Evolutionary conservation across 2,113 vertebrate species (phyloP), one percentile per base, ranked within the genome.

Genomic region (Grammomys dolichurus): DNA sequence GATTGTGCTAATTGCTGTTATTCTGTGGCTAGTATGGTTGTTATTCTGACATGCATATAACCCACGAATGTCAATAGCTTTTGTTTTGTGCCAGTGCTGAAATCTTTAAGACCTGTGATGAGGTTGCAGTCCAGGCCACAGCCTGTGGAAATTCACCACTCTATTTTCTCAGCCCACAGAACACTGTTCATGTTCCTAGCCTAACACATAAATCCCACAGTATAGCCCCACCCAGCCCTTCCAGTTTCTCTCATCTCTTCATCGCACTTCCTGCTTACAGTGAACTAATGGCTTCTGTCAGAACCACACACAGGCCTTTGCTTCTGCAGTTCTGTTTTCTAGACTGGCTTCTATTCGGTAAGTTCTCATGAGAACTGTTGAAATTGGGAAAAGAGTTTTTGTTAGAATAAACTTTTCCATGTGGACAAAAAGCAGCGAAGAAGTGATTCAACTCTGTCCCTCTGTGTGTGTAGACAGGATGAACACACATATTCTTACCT

Each of bases 41-140:
- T 87, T 48, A 95, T 91, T 93, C 81, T 87, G 19, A 40, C 60
- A 36, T 54, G 67, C 46, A 33, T 33, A 40, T 70, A 56, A 94
- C 58, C 24, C 20, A 28, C 84, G 36, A 77, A 89, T 87, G 9
- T 20, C 80, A 46, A n/a, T 84, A 65, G 33, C 46, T 56, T 82
- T 72, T 77, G 54, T 82, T 43, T 51, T 2, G 2, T 43, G 65
- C 26, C 43, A 56, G 36, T 85, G 8, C 36, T 80, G 43, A 8
- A n/a, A 77, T 80, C 54, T 63, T 36, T 89, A 58, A 75, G 77
- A 51, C 72, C 28, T 76, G 24, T 19, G 24, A 91, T 88, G 67
- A 43, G 92, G 85, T 51, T 13, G 16, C 26, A 26, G 24, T 77
- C 89, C 16, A 20, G 19, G 56, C 80, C n/a, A 36, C 4, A 81